These are phyloP conservation scores for Hydractinia symbiolongicarpus DNA, from an alignment of 30 jellyfish, hydroid and myxozoan species.

Conservation along the genomic window DNA sequence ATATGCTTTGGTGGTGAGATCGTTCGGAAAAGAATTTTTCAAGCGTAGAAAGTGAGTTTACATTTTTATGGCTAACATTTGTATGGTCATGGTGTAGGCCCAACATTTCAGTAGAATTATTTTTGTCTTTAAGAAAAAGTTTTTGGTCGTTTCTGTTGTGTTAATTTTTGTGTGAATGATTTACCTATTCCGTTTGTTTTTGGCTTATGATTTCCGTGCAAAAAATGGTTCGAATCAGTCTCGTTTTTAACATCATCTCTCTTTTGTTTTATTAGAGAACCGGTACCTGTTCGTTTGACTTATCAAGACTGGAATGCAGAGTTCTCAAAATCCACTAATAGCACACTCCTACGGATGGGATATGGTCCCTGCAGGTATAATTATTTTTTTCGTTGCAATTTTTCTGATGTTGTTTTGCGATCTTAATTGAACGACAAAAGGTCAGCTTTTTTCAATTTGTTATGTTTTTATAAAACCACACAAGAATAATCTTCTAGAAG, in stretches of 20 bases:
- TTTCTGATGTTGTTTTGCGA: no score
- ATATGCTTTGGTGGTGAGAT: conserved; percentile 44
- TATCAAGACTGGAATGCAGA: conserved; percentile 38
- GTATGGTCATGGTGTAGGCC: neutral
- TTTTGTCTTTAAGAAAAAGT: neutral
- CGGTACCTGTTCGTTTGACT: conserved; percentile 57
- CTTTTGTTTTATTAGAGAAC: conserved; percentile 50
- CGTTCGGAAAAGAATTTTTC: conserved; percentile 75
- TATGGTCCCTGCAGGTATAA: conserved; percentile 94
- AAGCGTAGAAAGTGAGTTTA: conserved; percentile 67
- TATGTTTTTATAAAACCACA: no score
- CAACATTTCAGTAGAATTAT: neutral
- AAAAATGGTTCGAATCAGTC: no score
- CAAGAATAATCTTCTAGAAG: no score
- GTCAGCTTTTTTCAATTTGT: no score
- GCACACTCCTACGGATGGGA: conserved; percentile 71
- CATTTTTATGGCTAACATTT: neutral
- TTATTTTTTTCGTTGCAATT: neutral
- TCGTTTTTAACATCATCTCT: no score
- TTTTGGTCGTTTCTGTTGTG: neutral
- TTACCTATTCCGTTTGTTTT: neutral
- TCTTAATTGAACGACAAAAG: no score
- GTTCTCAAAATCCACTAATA: conserved; percentile 36
- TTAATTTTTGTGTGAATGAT: neutral
- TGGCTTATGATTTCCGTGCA: no score